A percentile compares a stretch with the other conserved stretches of the same genome.
Evolutionary conservation across 2,113 vertebrate species (phyloP).

Genomic region (Actenoides hombroni): DNA sequence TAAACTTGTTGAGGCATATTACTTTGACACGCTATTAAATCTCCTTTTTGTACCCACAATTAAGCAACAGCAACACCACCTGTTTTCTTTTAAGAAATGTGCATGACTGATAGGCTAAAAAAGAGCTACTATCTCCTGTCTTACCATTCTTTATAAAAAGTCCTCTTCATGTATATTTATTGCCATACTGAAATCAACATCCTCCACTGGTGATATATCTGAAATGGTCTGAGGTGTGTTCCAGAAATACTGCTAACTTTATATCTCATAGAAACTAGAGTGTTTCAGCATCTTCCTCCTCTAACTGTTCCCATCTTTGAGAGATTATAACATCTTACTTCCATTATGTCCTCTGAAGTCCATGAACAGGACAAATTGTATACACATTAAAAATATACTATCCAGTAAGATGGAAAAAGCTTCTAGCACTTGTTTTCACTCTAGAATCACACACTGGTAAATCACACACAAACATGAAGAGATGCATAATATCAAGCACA

Average conservation of each 20-base stretch:
- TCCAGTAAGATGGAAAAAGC: not conserved
- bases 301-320: not conserved
- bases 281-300: not conserved
- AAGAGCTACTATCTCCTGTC: not conserved
- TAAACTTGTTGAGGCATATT: not conserved
- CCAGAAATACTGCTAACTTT: not conserved
- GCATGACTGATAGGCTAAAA: not conserved
- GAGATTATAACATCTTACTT: not conserved
- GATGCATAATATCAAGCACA: not conserved
- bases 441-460: not conserved
- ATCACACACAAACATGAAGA: not conserved
- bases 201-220: not conserved
- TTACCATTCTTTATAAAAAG: not conserved
- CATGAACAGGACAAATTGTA: not conserved
- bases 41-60: not conserved
- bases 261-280: not conserved
- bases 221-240: not conserved
- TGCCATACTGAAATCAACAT: no score
- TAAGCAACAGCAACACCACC: not conserved
- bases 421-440: not conserved
- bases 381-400: not conserved
- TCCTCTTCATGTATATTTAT: not conserved
- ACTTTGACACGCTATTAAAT: not conserved
- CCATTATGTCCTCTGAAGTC: not conserved
- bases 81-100: not conserved